Percentiles rank a stretch among this genome's conserved stretches.
These are phyloP conservation scores for Phaethon lepturus DNA, from an alignment of 2,113 vertebrate genomes.

Conservation along the genomic window DNA sequence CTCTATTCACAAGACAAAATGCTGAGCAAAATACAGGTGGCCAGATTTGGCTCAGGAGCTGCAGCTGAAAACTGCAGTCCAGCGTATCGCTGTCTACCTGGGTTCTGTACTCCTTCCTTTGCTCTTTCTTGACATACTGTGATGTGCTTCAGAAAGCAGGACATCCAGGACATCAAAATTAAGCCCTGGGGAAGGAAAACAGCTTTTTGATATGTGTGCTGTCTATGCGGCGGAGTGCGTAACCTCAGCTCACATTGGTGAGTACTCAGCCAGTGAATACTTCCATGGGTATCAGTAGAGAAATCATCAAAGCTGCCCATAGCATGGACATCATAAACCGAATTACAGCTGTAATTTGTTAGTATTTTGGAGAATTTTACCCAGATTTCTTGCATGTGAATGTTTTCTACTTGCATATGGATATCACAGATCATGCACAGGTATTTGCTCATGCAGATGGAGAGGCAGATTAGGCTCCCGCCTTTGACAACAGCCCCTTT, in stretches of 20 bases:
- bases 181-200: background rate
- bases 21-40: slow-evolving; percentile 35
- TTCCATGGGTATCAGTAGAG: background rate
- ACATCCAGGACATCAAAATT: background rate
- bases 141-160: background rate
- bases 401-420: background rate
- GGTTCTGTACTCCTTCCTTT: background rate
- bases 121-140: background rate
- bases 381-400: background rate
- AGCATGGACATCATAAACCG: background rate
- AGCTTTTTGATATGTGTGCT: background rate
- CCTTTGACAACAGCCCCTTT: background rate
- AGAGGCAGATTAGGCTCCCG: background rate
- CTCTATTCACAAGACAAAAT: slow-evolving; percentile 17
- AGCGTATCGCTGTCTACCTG: background rate
- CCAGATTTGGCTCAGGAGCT: background rate
- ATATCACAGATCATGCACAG: background rate
- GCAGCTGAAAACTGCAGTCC: background rate
- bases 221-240: background rate
- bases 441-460: background rate
- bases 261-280: background rate
- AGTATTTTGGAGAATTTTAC: background rate
- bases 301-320: background rate
- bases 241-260: background rate
- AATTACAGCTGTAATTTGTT: background rate